These are phyloP conservation scores for Drosophila pegasa DNA, from an alignment of 2,888 invertebrate genomes.

Conservation along the genomic window DNA sequence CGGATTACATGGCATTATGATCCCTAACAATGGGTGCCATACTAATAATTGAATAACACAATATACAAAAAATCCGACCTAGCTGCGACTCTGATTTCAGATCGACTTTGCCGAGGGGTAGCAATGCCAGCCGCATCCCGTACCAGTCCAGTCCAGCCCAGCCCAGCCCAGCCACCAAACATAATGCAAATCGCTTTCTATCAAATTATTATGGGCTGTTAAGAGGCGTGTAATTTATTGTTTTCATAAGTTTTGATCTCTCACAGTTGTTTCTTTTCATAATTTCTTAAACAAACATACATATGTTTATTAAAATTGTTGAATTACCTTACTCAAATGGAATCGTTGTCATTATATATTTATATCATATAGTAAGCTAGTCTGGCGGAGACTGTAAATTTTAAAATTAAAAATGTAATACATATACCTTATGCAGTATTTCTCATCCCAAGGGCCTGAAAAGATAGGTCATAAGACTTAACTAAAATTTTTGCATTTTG, in stretches of 20 bases:
- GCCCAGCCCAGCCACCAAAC: constrained; percentile 1
- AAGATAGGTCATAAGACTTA: too few species aligned
- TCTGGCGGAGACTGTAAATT: too few species aligned
- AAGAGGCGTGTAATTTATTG: constrained; percentile 3
- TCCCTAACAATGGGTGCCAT: constrained; percentile 63
- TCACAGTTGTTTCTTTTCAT: neutral
- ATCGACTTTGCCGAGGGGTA: constrained; percentile 11
- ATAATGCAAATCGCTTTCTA: constrained; percentile 13
- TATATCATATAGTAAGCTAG: too few species aligned
- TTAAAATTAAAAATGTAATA: too few species aligned
- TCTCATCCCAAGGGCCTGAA: too few species aligned
- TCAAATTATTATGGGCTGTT: neutral
- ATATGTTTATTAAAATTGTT: too few species aligned
- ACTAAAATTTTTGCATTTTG: too few species aligned
- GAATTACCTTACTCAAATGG: too few species aligned
- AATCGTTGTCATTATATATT: too few species aligned
- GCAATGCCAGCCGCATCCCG: neutral
- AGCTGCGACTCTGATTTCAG: constrained; percentile 7
- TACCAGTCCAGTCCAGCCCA: neutral
- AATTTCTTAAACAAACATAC: too few species aligned
- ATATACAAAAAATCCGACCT: constrained; percentile 55
- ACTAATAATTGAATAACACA: constrained; percentile 78
- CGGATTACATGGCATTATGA: constrained; percentile 77
- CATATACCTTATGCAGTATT: too few species aligned
- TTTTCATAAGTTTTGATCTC: constrained; percentile 3